These are phyloP conservation scores for Tarsius wallacei DNA, from an alignment of 2,797 vertebrate genomes.

Conservation along the genomic window DNA sequence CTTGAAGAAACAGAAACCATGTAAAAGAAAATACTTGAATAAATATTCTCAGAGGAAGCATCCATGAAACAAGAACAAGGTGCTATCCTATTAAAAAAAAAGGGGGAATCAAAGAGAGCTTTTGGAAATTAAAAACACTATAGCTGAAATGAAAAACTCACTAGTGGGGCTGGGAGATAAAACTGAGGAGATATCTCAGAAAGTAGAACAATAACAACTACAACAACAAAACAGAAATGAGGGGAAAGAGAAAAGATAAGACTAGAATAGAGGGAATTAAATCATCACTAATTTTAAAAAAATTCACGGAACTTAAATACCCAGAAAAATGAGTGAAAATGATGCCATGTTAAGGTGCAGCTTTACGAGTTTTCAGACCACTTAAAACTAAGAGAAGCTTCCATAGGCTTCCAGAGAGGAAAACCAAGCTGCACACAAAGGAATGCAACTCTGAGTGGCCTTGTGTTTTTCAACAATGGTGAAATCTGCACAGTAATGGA, in stretches of 20 bases:
- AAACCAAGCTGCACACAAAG: background rate
- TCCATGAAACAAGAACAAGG: background rate
- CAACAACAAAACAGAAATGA: background rate
- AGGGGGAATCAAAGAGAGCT: background rate
- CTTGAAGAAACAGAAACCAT: background rate
- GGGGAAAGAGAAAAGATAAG: background rate
- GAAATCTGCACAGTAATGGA: background rate
- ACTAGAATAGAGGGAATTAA: background rate
- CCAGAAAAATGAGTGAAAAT: background rate
- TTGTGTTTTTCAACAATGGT: background rate
- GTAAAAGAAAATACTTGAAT: background rate
- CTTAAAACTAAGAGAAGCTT: background rate
- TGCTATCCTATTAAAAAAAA: background rate
- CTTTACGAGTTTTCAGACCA: background rate
- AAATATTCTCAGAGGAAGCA: slow-evolving; percentile 27
- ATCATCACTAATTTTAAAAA: background rate
- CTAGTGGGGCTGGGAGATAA: background rate
- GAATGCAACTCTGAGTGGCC: background rate
- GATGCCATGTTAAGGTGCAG: background rate
- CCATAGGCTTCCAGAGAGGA: background rate
- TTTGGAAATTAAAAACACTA: slow-evolving; percentile 41
- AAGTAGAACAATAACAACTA: background rate
- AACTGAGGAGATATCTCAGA: slow-evolving; percentile 23
- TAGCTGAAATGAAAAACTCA: background rate
- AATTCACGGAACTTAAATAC: background rate